Percentiles rank a stretch among this genome's conserved stretches.
These are phyloP conservation scores for Microtus richardsoni DNA, from an alignment of 2,113 vertebrate genomes.

Conservation along the genomic window DNA sequence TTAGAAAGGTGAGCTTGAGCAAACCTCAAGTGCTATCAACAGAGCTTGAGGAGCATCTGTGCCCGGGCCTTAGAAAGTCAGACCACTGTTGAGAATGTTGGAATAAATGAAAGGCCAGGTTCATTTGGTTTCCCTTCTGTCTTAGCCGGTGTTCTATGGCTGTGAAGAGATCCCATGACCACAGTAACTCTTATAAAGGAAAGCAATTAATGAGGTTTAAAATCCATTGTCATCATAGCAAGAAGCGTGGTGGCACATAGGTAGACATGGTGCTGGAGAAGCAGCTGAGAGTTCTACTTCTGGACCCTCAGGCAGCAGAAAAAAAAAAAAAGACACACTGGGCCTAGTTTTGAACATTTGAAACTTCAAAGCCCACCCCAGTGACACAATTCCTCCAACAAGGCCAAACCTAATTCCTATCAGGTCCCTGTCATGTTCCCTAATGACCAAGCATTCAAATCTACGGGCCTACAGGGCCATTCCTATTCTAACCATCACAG, in stretches of 20 bases:
- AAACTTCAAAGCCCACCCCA: too few relatives aligned
- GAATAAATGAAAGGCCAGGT: background rate
- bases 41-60: background rate
- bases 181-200: background rate
- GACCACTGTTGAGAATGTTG: background rate
- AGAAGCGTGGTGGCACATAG: background rate
- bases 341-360: background rate
- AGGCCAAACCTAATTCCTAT: background rate
- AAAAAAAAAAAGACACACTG: background rate
- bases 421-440: background rate
- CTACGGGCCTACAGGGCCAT: too few relatives aligned
- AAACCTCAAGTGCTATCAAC: background rate
- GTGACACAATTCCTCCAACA: background rate
- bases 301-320: background rate
- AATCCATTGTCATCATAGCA: background rate
- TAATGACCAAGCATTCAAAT: background rate
- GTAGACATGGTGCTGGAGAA: background rate
- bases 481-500: background rate
- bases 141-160: background rate
- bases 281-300: background rate
- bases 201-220: background rate
- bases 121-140: background rate
- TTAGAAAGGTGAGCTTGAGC: background rate
- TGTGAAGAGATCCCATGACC: background rate
- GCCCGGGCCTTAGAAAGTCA: background rate